phyloP scores from a whole-genome alignment of 2,113 vertebrate genomes.

The Rhabdornis inornatus region DNA sequence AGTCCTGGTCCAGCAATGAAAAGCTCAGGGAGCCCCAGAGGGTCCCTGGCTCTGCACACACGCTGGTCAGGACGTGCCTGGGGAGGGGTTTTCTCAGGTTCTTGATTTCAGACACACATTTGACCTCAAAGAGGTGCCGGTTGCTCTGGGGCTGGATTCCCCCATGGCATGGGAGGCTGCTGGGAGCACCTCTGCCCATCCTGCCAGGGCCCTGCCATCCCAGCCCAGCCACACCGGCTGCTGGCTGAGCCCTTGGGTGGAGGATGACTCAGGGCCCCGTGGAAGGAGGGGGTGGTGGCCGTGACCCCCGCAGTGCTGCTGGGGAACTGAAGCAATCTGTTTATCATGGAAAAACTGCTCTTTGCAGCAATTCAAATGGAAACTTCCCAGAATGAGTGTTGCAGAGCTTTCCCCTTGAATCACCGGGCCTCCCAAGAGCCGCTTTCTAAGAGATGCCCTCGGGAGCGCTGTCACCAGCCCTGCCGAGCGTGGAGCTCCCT shows the following conservation, averaged over 20 bases:
- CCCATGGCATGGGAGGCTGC: background rate
- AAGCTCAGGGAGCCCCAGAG: background rate
- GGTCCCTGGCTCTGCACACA: background rate
- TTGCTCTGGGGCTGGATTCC: background rate
- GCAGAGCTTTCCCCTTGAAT: slow-evolving; percentile 64
- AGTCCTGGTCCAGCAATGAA: fast-evolving
- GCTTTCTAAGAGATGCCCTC: slow-evolving; percentile 29
- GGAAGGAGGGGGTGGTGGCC: background rate
- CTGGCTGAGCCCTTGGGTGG: background rate
- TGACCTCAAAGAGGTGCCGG: background rate
- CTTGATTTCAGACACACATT: background rate
- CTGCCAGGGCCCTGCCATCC: background rate
- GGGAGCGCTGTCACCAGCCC: background rate
- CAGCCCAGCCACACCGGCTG: background rate
- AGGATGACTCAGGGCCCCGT: slow-evolving; percentile 41
- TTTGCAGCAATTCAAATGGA: slow-evolving; percentile 55
- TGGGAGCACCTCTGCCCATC: background rate
- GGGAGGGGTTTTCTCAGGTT: background rate
- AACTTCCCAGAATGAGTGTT: slow-evolving; percentile 62
- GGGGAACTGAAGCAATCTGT: slow-evolving; percentile 58
- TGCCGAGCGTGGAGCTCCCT: fast-evolving
- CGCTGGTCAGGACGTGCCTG: fast-evolving
- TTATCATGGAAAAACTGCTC: slow-evolving; percentile 63
- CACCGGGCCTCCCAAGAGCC: background rate
- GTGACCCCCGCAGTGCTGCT: slow-evolving; percentile 6